Conservation (phyloP, 2,113 vertebrate genomes). For the Myodes glareolus region DNA sequence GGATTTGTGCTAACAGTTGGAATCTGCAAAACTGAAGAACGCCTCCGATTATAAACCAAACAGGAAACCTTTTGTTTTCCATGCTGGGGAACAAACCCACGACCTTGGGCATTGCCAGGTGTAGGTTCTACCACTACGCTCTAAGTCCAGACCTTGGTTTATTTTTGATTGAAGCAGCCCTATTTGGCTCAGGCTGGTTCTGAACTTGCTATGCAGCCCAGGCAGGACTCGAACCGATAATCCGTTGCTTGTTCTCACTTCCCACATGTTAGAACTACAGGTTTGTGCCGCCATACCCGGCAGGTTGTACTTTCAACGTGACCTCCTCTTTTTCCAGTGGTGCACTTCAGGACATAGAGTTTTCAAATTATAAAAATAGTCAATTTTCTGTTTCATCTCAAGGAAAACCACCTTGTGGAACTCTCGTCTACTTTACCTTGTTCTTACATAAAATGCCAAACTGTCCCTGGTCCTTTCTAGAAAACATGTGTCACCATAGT, state of each 20-base stretch:
- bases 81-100: neutral
- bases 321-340: neutral
- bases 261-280: neutral
- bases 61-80: slow-evolving; percentile 8
- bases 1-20: slow-evolving; percentile 41
- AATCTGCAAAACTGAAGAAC: slow-evolving; percentile 73
- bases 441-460: neutral
- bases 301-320: neutral
- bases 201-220: neutral
- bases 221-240: neutral
- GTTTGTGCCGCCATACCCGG: neutral
- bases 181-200: neutral
- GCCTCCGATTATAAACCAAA: neutral
- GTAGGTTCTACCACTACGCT: too few species aligned
- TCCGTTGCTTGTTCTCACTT: neutral
- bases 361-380: slow-evolving; percentile 33
- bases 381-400: slow-evolving; percentile 43
- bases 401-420: slow-evolving; percentile 42
- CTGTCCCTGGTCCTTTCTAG: neutral
- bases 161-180: neutral
- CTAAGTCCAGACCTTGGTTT: neutral
- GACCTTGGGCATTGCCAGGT: neutral
- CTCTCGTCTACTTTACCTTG: neutral
- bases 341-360: neutral
- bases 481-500: neutral